Evolutionary conservation across 2,113 vertebrate genomes (phyloP).

Genomic region (Indicator maculatus): DNA sequence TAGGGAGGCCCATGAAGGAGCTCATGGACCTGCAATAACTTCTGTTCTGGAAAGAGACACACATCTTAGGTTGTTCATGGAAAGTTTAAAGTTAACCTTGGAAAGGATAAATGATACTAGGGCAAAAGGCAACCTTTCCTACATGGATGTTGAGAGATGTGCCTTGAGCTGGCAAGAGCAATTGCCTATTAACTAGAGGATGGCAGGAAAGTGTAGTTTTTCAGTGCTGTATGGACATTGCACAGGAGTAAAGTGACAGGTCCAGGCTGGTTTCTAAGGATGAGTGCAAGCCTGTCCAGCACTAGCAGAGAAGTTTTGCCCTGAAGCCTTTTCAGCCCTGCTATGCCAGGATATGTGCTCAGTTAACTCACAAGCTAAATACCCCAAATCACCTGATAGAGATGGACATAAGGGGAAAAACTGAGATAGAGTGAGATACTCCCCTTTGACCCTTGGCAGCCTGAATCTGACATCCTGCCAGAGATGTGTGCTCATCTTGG

Average conservation of each 20-base stretch:
- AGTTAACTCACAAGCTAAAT: accelerated
- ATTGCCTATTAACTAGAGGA: background rate
- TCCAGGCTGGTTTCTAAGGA: background rate
- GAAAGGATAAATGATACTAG: background rate
- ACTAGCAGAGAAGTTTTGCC: background rate
- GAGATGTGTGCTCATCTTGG: background rate
- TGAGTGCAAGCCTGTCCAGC: accelerated
- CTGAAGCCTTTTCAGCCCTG: background rate
- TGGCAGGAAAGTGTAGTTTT: background rate
- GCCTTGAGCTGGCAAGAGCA: background rate
- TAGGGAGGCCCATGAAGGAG: background rate
- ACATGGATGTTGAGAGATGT: accelerated
- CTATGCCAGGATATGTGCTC: background rate
- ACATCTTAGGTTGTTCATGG: background rate
- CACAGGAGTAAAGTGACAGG: background rate
- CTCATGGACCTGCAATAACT: background rate
- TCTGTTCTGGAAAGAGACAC: background rate
- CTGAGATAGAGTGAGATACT: accelerated
- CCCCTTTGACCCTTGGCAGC: accelerated
- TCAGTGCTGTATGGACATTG: accelerated
- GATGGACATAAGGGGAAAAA: accelerated
- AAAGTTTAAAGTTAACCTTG: background rate
- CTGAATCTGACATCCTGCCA: background rate
- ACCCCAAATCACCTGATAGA: background rate
- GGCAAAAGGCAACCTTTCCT: background rate